Evolutionary conservation across 2,797 vertebrate species (phyloP).

Genomic region (Hozukius guyotensis): DNA sequence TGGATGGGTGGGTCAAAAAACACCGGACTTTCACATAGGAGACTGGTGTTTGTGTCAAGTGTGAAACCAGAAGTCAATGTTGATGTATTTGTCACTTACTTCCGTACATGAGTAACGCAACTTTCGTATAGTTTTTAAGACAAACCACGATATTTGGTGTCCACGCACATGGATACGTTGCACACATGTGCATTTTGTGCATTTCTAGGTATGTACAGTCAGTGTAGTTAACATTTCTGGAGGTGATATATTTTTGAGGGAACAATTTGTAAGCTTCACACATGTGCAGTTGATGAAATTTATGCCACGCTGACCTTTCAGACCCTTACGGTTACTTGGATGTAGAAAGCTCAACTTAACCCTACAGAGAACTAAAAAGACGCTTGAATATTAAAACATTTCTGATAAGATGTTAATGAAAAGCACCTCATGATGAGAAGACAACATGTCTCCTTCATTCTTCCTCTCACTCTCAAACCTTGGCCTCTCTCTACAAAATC

Average conservation of each 20-base stretch:
- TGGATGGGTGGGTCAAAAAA: no score
- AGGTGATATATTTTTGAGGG: background rate
- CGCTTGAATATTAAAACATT: background rate
- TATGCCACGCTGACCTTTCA: slow-evolving; percentile 19
- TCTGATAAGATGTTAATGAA: background rate
- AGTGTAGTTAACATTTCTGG: background rate
- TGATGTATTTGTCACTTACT: no score
- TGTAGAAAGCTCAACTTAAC: background rate
- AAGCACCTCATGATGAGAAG: background rate
- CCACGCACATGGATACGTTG: background rate
- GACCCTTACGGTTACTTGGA: background rate
- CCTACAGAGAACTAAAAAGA: background rate
- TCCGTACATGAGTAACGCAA: no score
- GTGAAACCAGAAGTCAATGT: no score
- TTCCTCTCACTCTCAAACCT: background rate
- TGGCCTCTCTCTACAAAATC: background rate
- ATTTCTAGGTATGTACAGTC: background rate
- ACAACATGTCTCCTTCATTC: background rate
- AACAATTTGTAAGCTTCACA: background rate
- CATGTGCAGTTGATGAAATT: background rate
- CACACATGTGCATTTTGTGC: background rate
- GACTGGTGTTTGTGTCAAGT: no score
- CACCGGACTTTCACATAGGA: rapidly evolving
- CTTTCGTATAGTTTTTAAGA: no score
- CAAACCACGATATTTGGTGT: background rate